Base-by-base conservation (phyloP, 2,888 invertebrate genomes). In the Alentia gelatinosa region DNA sequence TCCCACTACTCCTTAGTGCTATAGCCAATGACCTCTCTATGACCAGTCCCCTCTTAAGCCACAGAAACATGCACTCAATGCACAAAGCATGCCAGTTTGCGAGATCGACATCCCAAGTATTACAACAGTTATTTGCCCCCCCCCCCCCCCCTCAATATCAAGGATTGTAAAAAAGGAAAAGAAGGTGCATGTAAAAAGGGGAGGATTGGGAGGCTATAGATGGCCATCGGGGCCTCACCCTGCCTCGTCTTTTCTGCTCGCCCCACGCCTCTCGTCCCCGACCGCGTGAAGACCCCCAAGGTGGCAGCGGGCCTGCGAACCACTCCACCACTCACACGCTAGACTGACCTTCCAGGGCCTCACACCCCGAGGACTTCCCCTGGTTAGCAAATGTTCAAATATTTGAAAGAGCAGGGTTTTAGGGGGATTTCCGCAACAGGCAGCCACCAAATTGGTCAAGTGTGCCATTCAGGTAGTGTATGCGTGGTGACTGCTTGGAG, bases 321-420 rank as follows among this genome's bases (percentile, higher is more conserved):
- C 68, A 56, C 56, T 56, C 30, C 68, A 26, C 30, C 26, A 26
- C 68, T 68, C 68, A 30, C 68, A 68, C 68, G 68, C 68, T 30
- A 30, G n/a, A 26, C 68, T 68, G 68, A 68, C 68, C 68, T 68
- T 30, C 26, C 33, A 26, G 68, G 5, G 30, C 12, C 47, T 5
- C 26, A 12, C 30, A 30, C 68, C 68, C n/a, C 68, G 30, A 68
- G 26, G 30, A 68, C 68, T 30, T 68, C 12, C n/a, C 30, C 68
- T 68, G 68, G 68, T 68, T 68, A 68, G 68, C 68, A 68, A 68
- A 68, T 68, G 68, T 68, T 68, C 68, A 68, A 68, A 68, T 68
- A 68, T 68, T 68, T 68, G 68, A 68, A 68, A 68, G 68, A 68
- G 30, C 68, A 30, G 68, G 68, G 68, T 26, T 68, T 68, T 68